Evolutionary conservation across 37 sponge, comb jelly and placozoan genomes (phyloP), one percentile per base, ranked within the genome.

Genomic region (Aphrocallistes beatrix): DNA sequence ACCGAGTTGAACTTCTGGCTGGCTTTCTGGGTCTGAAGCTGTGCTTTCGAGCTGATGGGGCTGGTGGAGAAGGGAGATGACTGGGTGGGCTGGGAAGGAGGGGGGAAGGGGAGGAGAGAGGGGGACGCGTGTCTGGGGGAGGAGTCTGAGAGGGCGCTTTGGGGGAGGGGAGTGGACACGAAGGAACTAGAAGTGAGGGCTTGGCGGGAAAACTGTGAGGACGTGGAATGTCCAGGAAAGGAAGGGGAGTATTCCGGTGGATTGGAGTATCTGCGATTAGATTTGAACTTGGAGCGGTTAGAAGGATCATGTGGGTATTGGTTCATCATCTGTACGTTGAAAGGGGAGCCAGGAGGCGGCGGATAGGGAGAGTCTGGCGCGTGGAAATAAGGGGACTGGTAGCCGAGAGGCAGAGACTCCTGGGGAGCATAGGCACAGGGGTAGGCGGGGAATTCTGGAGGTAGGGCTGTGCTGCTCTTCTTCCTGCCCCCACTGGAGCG

Each of bases 1-100:
- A 60, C 75, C 6, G 75, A 25, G 34, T 30, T 60, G 75, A 60
- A 60, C 75, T 60, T 60, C 75, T 60, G 75, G 75, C n/a, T 60
- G 75, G 75, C 28, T 13, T 60, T 60, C 6, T 19, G 75, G 75
- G n/a, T 60, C 75, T 60, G 28, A 25, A 30, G n/a, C 28, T 25
- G 75, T 19, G 75, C 10, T 13, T 13, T 60, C 6, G 75, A 60
- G 34, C 75, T 13, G 25, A 30, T 60, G 34, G 75, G 75, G 34
- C 75, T 60, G 75, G 6, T 60, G 34, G 75, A 30, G 75, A 60
- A 30, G 34, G 75, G 75, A 3, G 75, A 60, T 3, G 8, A 30
- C 75, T 60, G 75, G n/a, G 75, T 25, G 25, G 8, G 75, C 75
- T 60, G 75, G n/a, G 75, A 60, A 60, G 75, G n/a, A 30, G 34